Base-by-base conservation (phyloP, 2,113 vertebrate genomes). In the Ictalurus punctatus region DNA sequence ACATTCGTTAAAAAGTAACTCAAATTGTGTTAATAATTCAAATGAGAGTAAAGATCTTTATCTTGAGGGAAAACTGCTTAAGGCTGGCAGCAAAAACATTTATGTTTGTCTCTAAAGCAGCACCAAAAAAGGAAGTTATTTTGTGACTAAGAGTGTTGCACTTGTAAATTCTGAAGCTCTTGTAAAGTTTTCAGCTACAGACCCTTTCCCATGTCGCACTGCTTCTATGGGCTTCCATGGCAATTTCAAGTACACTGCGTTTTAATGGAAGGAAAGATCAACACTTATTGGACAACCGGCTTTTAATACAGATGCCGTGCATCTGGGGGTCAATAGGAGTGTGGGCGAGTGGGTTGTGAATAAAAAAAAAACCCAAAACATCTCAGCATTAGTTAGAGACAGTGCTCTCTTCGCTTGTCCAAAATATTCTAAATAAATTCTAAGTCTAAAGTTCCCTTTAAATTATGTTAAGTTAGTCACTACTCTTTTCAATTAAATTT, bases 1-100 rank as follows among this genome's bases (percentile, higher is more conserved):
- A 79, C 76, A 16, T 79, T 52, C 54, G 59, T 74, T 86, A 59
- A 63, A 30, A 86, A 85, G 52, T 73, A 74, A 59, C 84, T 81
- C 52, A 81, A 81, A 86, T 17, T 58, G 44, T 23, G 52, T 40
- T 69, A 73, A 73, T 17, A 56, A 48, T 58, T 74, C 52, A 69
- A 44, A 54, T 21, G 14, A 37, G 34, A 34, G 40, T 84, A 65
- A 84, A 56, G 84, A 71, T 40, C 69, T 37, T 74, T 8, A 40
- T 86, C 69, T 9, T 59, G 5, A 58, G 30, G 21, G 10, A 48
- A 78, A 48, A 25, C 21, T 78, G 40, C 40, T 78, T 13, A 52
- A 48, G 23, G 21, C 4, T 78, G 23, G 4, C 23, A 78, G 76
- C 25, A 52, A 52, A 79, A 27, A 52, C 76, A 3, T 44, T 48